Conservation (phyloP, 2,113 vertebrate genomes). For the Sprattus sprattus region DNA sequence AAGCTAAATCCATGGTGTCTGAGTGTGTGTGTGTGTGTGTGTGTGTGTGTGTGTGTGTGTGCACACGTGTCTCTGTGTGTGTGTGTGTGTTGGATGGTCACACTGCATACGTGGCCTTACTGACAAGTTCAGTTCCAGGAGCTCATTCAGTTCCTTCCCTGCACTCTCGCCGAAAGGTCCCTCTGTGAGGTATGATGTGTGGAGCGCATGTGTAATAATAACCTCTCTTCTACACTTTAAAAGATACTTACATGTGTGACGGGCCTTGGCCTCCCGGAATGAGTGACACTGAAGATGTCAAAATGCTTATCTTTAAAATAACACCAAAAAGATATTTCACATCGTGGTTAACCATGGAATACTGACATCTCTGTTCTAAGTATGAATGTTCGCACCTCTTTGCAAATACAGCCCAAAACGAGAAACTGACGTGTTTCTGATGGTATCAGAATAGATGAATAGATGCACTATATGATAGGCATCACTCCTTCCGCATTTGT, state of each 20-base stretch:
- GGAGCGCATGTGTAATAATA: background rate
- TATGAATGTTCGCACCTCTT: background rate
- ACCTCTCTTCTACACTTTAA: background rate
- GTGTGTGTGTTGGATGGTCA: background rate
- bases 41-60: background rate
- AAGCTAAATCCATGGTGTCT: background rate
- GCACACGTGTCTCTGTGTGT: background rate
- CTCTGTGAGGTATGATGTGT: background rate
- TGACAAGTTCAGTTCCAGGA: background rate
- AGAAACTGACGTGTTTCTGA: background rate
- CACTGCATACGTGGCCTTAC: constrained; percentile 37
- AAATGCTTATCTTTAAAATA: background rate
- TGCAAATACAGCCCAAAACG: background rate
- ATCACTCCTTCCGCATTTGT: background rate
- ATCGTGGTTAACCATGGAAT: too few species aligned
- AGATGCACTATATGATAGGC: background rate
- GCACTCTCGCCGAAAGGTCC: background rate
- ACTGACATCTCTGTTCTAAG: background rate
- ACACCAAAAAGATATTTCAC: too few species aligned
- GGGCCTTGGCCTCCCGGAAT: background rate
- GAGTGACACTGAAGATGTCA: background rate
- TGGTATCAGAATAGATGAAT: background rate
- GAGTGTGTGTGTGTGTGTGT: background rate
- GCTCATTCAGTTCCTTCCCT: background rate
- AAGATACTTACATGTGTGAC: background rate